phyloP scores from a whole-genome alignment of 2,113 vertebrate genomes.

The Eurypyga helias region DNA sequence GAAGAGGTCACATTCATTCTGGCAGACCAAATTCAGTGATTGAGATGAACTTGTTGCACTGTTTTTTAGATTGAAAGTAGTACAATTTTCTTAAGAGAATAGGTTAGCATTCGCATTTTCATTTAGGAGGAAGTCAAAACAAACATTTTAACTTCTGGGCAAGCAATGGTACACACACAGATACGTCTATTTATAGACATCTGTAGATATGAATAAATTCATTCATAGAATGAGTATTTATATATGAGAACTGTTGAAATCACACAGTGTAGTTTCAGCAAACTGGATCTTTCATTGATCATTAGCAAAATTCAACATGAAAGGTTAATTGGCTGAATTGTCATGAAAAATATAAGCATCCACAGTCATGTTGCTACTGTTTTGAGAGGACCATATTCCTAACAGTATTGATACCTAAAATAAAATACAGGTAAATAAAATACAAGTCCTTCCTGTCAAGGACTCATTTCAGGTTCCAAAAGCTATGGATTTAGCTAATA shows the following conservation, averaged over 20 bases:
- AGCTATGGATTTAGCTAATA: neutral
- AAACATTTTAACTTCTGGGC: neutral
- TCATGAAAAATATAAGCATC: neutral
- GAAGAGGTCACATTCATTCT: neutral
- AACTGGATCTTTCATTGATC: neutral
- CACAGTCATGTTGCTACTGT: neutral
- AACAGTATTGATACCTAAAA: neutral
- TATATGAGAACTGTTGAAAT: neutral
- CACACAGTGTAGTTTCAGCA: neutral
- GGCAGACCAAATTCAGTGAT: neutral
- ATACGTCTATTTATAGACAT: neutral
- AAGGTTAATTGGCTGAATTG: neutral
- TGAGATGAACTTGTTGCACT: neutral
- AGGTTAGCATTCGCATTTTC: neutral
- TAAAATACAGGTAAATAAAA: neutral
- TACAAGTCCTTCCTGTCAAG: neutral
- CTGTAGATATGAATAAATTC: no score
- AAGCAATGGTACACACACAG: neutral
- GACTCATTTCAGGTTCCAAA: neutral
- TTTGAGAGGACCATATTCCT: neutral
- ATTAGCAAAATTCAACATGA: neutral
- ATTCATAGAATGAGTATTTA: neutral
- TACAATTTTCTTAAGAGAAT: neutral
- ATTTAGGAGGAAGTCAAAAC: neutral
- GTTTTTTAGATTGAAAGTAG: neutral